These are phyloP conservation scores for Chionoecetes opilio DNA, from an alignment of 1,140 invertebrate genomes.

Conservation along the genomic window DNA sequence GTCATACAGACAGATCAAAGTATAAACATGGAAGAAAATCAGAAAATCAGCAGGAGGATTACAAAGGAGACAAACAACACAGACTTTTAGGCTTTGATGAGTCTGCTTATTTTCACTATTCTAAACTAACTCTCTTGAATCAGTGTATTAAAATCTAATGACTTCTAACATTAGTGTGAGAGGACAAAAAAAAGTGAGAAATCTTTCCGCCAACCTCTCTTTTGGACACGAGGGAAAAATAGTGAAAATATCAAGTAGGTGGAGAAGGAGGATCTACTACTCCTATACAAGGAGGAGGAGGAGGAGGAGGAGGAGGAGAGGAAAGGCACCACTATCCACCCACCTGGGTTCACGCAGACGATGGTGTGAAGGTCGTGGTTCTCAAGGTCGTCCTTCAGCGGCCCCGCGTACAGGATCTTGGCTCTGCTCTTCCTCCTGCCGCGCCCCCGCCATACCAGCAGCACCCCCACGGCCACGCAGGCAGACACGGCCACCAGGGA, in stretches of 20 bases:
- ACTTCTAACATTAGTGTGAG: too few relatives aligned
- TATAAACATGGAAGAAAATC: too few relatives aligned
- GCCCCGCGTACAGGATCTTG: constrained; percentile 72
- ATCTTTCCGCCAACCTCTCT: too few relatives aligned
- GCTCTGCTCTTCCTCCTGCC: constrained; percentile 56
- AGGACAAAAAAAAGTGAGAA: background rate
- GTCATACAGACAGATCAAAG: background rate
- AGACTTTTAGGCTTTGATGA: too few relatives aligned
- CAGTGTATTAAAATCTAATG: background rate
- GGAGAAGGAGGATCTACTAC: background rate
- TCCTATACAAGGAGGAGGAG: background rate
- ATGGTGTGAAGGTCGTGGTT: constrained; percentile 63
- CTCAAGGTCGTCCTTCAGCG: constrained; percentile 55
- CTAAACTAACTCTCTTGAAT: background rate
- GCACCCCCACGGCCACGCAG: constrained; percentile 60
- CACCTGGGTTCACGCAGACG: constrained; percentile 62
- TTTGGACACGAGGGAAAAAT: background rate
- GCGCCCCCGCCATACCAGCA: constrained; percentile 37
- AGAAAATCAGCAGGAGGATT: too few relatives aligned
- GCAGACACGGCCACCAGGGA: constrained; percentile 62
- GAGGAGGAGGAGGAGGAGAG: background rate
- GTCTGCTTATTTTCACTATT: too few relatives aligned
- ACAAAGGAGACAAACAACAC: too few relatives aligned
- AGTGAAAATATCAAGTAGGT: background rate
- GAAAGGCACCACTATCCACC: background rate